phyloP scores from a whole-genome alignment of 2,888 invertebrate species.

The Diaperis boleti region DNA sequence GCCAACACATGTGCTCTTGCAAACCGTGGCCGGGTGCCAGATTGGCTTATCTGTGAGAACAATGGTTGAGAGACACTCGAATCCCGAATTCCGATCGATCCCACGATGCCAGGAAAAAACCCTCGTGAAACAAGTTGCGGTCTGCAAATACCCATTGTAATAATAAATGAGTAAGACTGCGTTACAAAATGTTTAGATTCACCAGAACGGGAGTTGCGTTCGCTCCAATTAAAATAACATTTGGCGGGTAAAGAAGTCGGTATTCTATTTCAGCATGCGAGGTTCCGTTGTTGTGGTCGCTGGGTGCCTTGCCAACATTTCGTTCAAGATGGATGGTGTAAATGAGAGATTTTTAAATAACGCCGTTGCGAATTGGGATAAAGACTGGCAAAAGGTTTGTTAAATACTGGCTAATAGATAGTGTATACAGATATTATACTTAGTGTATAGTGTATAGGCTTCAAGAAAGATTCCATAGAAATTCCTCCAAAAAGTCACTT shows the following conservation, averaged over 20 bases:
- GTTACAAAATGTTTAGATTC: constrained; percentile 18
- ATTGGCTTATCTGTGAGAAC: constrained; percentile 31
- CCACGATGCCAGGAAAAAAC: neutral
- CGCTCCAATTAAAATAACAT: constrained; percentile 34
- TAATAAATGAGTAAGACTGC: constrained; percentile 16
- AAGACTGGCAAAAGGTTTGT: too few species aligned
- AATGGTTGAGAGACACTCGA: constrained; percentile 13
- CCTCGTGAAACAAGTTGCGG: neutral
- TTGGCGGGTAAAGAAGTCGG: constrained; percentile 30
- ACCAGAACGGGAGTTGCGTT: constrained; percentile 17
- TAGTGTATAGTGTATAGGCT: too few species aligned
- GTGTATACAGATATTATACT: too few species aligned
- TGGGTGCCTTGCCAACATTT: constrained; percentile 30
- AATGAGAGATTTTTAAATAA: neutral
- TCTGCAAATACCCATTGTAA: constrained; percentile 3
- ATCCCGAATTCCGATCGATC: neutral
- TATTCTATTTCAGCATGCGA: constrained; percentile 31
- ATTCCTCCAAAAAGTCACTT: too few species aligned
- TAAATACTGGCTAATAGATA: too few species aligned
- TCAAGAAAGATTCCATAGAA: too few species aligned
- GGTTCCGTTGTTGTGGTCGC: constrained; percentile 23
- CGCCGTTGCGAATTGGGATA: neutral
- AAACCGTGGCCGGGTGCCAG: constrained; percentile 35
- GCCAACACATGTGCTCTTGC: constrained; percentile 35
- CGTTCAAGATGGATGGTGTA: constrained; percentile 1